phyloP scores from a whole-genome alignment of 53 echinoderm and acorn worm species.

The Zoroaster sp. region DNA sequence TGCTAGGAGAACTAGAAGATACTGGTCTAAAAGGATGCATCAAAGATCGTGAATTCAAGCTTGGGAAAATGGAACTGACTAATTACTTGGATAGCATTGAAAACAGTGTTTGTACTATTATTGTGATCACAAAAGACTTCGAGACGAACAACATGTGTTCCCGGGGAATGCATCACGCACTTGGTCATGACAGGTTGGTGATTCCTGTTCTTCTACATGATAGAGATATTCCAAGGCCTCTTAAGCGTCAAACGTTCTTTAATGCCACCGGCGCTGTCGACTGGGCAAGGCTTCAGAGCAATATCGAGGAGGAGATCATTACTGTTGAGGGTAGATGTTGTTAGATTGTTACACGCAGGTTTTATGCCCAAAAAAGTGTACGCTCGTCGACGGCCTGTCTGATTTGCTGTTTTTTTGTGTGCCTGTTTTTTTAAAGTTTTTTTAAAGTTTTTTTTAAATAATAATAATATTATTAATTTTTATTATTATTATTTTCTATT shows the following conservation, averaged over 20 bases:
- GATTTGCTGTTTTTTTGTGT: too few species aligned
- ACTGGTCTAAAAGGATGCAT: conserved; percentile 36
- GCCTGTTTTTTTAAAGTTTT: too few species aligned
- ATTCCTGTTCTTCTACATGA: not conserved
- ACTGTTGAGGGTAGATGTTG: too few species aligned
- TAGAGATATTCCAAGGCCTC: not conserved
- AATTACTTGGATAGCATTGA: not conserved
- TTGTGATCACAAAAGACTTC: conserved; percentile 18
- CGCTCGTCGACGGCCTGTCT: too few species aligned
- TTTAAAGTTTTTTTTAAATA: too few species aligned
- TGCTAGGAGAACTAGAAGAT: conserved; percentile 35
- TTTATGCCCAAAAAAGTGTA: too few species aligned
- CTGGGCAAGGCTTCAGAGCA: too few species aligned
- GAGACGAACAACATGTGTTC: not conserved
- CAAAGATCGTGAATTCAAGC: conserved; percentile 12
- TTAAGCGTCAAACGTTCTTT: not conserved
- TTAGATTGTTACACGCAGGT: too few species aligned
- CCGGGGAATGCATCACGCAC: not conserved
- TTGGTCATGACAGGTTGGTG: not conserved
- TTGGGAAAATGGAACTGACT: not conserved
- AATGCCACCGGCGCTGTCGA: conserved; percentile 32
- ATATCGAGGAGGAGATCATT: too few species aligned
- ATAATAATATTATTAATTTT: too few species aligned
- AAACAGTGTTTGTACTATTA: conserved; percentile 10
- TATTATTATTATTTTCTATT: too few species aligned